A percentile compares a stretch with the other conserved stretches of the same genome.
phyloP scores from a whole-genome alignment of 2,113 vertebrate species.

The Abramis brama region DNA sequence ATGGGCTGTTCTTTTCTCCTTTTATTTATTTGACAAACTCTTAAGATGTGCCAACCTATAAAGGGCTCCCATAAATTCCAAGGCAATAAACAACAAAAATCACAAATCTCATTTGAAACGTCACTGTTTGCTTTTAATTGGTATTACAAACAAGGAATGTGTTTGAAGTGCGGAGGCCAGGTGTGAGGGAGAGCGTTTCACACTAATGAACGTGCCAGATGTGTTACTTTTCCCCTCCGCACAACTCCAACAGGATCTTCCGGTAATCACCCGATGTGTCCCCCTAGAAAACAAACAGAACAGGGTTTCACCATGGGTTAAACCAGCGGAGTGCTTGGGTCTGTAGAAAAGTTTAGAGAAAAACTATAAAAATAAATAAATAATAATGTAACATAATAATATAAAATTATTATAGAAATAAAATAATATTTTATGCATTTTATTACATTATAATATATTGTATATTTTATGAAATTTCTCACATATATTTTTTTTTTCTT shows the following conservation, averaged over 20 bases:
- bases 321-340: too few relatives aligned
- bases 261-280: constrained; percentile 95
- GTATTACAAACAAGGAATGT: constrained; percentile 40
- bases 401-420: too few relatives aligned
- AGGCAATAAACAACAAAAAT: background rate
- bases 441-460: too few relatives aligned
- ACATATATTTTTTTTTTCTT: too few relatives aligned
- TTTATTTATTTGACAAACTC: constrained; percentile 20
- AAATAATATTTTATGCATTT: too few relatives aligned
- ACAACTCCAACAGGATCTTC: constrained; percentile 88
- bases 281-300: constrained; percentile 74
- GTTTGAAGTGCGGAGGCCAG: constrained; percentile 1
- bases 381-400: too few relatives aligned
- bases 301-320: background rate
- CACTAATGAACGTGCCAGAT: background rate
- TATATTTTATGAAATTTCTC: too few relatives aligned
- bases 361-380: too few relatives aligned
- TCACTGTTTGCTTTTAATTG: constrained; percentile 69
- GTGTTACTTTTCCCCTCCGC: constrained; percentile 83
- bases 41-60: background rate
- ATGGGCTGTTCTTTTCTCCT: constrained; percentile 38
- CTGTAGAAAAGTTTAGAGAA: too few relatives aligned
- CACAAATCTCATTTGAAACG: constrained; percentile 55
- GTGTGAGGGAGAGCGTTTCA: background rate
- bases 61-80: background rate